Evolutionary conservation across 2,113 vertebrate genomes (phyloP).

Genomic region (Tetraodon nigroviridis): DNA sequence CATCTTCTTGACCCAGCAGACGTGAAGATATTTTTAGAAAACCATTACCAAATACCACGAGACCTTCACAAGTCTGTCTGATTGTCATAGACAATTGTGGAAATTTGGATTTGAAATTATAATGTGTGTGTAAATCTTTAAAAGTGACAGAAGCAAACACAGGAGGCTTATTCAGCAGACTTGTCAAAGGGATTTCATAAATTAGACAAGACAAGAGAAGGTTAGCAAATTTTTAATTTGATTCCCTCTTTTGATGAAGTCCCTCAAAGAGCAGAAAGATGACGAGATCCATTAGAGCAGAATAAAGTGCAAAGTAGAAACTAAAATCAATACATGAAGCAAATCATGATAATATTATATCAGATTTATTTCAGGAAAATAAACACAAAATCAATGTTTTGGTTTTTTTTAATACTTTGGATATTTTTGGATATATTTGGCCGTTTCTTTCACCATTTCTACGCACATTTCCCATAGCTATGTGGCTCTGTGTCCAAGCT

Average conservation of each 20-base stretch:
- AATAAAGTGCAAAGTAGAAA: background rate
- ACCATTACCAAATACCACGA: too few relatives aligned
- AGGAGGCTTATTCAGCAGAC: background rate
- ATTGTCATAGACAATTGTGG: too few relatives aligned
- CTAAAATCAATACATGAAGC: background rate
- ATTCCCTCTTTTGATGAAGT: slow-evolving; percentile 31
- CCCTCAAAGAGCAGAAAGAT: background rate
- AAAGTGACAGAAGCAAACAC: too few relatives aligned
- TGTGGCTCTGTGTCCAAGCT: background rate
- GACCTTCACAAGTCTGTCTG: too few relatives aligned
- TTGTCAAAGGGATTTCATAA: slow-evolving; percentile 49
- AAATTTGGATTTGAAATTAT: too few relatives aligned
- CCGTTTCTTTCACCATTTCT: background rate
- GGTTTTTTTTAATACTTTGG: too few relatives aligned
- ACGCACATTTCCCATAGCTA: background rate
- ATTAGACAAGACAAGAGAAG: slow-evolving; percentile 33
- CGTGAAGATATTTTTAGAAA: too few relatives aligned
- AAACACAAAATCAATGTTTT: too few relatives aligned
- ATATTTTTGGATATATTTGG: too few relatives aligned
- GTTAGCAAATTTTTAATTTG: slow-evolving; percentile 32
- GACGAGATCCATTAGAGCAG: slow-evolving; percentile 2
- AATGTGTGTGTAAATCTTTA: too few relatives aligned
- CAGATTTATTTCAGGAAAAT: too few relatives aligned
- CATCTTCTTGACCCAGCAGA: too few relatives aligned
- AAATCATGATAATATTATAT: background rate